A percentile compares a stretch with the other conserved stretches of the same genome.
These are phyloP conservation scores for Dermatemys mawii DNA, from an alignment of 2,113 vertebrate species.

Conservation along the genomic window DNA sequence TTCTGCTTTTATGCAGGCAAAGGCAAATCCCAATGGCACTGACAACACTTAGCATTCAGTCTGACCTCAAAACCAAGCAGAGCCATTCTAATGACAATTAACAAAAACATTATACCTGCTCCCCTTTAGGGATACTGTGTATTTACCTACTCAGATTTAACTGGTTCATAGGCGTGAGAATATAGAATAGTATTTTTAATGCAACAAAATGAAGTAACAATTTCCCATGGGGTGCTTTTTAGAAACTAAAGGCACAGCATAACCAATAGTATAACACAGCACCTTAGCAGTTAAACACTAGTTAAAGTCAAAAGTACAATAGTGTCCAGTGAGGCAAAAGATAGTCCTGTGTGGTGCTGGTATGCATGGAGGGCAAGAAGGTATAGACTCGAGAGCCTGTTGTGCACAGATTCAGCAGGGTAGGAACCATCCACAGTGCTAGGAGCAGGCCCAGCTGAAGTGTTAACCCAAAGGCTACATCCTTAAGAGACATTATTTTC, in stretches of 20 bases:
- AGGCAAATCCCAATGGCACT: neutral
- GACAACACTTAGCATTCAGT: neutral
- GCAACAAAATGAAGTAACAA: neutral
- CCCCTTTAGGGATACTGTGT: neutral
- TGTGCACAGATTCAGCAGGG: neutral
- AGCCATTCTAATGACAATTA: neutral
- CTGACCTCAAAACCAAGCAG: neutral
- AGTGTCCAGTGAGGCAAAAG: neutral
- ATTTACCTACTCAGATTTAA: conserved; percentile 17
- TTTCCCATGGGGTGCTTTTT: neutral
- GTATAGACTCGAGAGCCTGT: neutral
- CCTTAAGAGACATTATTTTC: neutral
- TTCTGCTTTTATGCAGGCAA: neutral
- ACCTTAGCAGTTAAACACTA: neutral
- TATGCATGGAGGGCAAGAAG: neutral
- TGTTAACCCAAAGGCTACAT: neutral
- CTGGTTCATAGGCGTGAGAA: neutral
- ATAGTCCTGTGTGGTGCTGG: neutral
- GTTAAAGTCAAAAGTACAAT: neutral
- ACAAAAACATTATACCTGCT: neutral
- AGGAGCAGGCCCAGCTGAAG: neutral
- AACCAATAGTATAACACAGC: neutral
- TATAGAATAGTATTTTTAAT: neutral
- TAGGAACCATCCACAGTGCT: neutral
- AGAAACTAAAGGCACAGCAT: neutral